A percentile compares a stretch with the other conserved stretches of the same genome.
phyloP scores from a whole-genome alignment of 2,888 invertebrate species.

The Rugalucina vietnamica region DNA sequence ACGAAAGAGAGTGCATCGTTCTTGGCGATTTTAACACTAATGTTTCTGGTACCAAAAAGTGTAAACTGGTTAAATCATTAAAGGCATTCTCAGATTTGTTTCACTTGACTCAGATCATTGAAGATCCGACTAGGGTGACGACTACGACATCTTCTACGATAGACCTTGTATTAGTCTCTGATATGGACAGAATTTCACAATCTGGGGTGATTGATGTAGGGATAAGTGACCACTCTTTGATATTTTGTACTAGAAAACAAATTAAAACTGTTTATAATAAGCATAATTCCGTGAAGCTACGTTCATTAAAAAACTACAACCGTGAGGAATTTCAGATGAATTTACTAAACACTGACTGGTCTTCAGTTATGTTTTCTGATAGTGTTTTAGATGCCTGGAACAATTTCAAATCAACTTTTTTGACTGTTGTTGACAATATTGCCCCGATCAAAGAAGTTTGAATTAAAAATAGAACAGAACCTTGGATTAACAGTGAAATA shows the following conservation, averaged over 20 bases:
- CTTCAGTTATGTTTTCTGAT: neutral
- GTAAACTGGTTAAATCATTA: neutral
- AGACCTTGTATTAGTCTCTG: slow-evolving; percentile 15
- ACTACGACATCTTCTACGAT: slow-evolving; percentile 1
- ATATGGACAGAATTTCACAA: slow-evolving; percentile 1
- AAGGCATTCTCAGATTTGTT: slow-evolving; percentile 10
- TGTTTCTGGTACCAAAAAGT: slow-evolving; percentile 5
- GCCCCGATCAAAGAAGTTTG: slow-evolving; percentile 25
- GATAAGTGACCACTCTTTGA: slow-evolving; percentile 17
- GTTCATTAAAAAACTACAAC: slow-evolving; percentile 25
- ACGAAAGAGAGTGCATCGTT: slow-evolving; percentile 5
- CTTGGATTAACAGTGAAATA: slow-evolving; percentile 22
- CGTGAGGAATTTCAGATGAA: slow-evolving; percentile 5
- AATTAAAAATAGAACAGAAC: slow-evolving; percentile 19
- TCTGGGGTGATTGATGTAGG: slow-evolving; percentile 15
- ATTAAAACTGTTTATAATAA: neutral
- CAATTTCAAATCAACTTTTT: slow-evolving; percentile 3
- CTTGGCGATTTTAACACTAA: slow-evolving; percentile 28
- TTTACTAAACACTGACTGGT: slow-evolving; percentile 16
- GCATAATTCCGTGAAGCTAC: slow-evolving; percentile 9
- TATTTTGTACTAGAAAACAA: slow-evolving; percentile 12
- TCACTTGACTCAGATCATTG: slow-evolving; percentile 10
- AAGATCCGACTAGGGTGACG: slow-evolving; percentile 3
- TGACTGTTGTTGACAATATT: slow-evolving; percentile 12
- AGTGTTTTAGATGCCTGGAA: slow-evolving; percentile 11